Evolutionary conservation across 2,888 invertebrate genomes (phyloP), one percentile per base, ranked within the genome.

Genomic region (Hermaeophaga mercurialis): DNA sequence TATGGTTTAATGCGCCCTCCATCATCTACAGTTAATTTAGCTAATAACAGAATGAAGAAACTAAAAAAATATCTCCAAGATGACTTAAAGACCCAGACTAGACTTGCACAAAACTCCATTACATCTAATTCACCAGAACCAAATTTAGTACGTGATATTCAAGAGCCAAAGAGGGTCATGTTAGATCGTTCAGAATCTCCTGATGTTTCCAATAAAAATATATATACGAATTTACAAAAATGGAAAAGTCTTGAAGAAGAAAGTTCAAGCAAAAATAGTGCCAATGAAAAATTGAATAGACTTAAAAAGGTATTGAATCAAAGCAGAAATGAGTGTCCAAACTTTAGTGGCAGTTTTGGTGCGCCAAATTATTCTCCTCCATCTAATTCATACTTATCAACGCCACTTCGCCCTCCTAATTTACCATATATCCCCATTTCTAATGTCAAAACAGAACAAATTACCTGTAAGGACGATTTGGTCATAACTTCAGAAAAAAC

Each of bases 211-310:
- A n/a, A n/a, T 28, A n/a, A 34, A 12, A 41, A 19, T 33, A 54
- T 55, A 14, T 55, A 44, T 17, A 22, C 34, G 26, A 45, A 53
- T 17, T 26, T 45, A n/a, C n/a, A 11, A 9, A 36, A 54, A 26
- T 54, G 45, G 46, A 26, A 34, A 17, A 54, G 18, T 15, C 41
- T 36, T 8, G 31, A 19, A 22, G 11, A 48, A 39, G 8, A 5
- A 17, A 28, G 6, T 17, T 36, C 43, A 2, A 54, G 52, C 39
- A 63, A 56, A 44, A 62, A 61, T 44, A 26, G 58, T 6, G 66
- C 66, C 1, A 62, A 61, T 58, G 59, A 62, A 8, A 58, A 64
- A 18, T 34, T 65, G 45, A 60, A 61, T 26, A 64, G 58, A 36
- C 44, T 67, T n/a, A 55, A 61, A 28, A 58, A 50, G 5, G 49